Conservation (phyloP, 2,113 vertebrate genomes). For the Donacobius atricapilla region DNA sequence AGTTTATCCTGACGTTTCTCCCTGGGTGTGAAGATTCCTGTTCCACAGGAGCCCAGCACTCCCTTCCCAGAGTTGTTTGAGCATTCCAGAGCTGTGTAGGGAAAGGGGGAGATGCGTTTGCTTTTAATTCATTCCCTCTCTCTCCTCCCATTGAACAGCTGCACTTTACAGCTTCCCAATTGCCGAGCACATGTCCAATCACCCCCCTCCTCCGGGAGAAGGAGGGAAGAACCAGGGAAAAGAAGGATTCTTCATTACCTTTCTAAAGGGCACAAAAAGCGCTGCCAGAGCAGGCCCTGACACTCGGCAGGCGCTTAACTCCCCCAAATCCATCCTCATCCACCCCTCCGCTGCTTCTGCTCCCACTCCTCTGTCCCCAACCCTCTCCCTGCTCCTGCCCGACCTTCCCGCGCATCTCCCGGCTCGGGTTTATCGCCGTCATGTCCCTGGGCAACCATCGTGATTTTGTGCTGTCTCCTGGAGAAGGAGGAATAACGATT, state of each 20-base stretch:
- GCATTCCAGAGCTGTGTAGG: neutral
- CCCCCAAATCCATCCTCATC: neutral
- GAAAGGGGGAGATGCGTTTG: neutral
- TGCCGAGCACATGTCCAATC: neutral
- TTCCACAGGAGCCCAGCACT: neutral
- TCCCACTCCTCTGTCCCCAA: neutral
- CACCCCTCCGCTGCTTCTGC: neutral
- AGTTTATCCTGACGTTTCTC: neutral
- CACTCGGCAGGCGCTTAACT: neutral
- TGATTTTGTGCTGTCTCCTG: neutral
- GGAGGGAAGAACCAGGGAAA: neutral
- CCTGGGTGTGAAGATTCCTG: neutral
- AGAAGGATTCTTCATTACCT: neutral
- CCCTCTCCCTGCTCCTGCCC: neutral
- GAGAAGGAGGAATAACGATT: neutral
- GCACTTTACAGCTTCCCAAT: neutral
- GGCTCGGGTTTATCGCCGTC: rapidly evolving
- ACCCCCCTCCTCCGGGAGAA: neutral
- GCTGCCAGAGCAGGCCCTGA: neutral
- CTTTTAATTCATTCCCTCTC: neutral
- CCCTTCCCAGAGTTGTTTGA: neutral
- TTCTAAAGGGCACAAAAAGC: neutral
- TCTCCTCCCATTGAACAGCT: neutral
- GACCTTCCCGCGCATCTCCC: neutral
- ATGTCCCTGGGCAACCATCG: neutral